Evolutionary conservation across 2,113 vertebrate species (phyloP).

Genomic region (Malurus cyaneus): DNA sequence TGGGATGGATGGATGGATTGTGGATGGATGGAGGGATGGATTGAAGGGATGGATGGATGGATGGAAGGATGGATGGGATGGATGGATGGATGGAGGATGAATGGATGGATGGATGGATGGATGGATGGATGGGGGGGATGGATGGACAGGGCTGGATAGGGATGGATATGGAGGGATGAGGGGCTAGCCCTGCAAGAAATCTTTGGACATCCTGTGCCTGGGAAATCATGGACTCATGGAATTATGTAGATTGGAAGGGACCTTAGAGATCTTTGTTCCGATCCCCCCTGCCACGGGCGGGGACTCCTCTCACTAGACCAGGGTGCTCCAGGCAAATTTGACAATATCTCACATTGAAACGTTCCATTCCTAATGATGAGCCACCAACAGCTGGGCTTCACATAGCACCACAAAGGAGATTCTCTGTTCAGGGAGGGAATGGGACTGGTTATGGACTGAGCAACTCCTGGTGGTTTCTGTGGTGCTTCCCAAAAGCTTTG

Average conservation of each 20-base stretch:
- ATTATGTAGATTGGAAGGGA: neutral
- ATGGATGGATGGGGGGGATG: neutral
- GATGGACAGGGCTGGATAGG: neutral
- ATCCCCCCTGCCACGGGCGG: accelerated
- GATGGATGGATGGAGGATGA: neutral
- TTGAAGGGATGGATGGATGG: neutral
- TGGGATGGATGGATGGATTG: neutral
- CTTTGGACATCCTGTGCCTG: neutral
- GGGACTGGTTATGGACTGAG: neutral
- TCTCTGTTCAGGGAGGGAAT: neutral
- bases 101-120: too few species aligned
- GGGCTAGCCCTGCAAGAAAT: neutral
- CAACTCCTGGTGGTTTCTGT: accelerated
- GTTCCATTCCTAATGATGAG: neutral
- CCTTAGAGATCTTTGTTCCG: neutral
- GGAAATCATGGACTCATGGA: neutral
- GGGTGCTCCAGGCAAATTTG: neutral
- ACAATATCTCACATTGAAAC: neutral
- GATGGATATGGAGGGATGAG: neutral
- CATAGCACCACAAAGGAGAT: accelerated
- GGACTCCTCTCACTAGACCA: neutral
- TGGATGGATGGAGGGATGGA: too few species aligned
- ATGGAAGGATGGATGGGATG: too few species aligned
- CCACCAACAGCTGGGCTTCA: neutral
- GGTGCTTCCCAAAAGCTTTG: neutral